These are phyloP conservation scores for Peromyscus aztecus DNA, from an alignment of 2,797 vertebrate species.

Conservation along the genomic window DNA sequence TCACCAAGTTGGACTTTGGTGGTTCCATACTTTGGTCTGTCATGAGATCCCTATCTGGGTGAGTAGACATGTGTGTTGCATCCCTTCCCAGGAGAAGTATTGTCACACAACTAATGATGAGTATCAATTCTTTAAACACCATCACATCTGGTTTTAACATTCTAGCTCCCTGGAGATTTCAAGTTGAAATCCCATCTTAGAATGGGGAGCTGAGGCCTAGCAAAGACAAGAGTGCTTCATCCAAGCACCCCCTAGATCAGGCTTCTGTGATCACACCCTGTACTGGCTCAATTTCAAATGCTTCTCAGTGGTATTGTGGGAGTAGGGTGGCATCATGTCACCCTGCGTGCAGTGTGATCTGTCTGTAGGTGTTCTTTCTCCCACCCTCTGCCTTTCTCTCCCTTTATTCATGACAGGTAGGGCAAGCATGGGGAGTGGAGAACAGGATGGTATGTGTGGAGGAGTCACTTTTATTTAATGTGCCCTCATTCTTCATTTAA, in stretches of 20 bases:
- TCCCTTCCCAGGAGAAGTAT: neutral
- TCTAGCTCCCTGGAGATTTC: neutral
- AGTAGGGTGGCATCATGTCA: neutral
- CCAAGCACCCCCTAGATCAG: neutral
- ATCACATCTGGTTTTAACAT: constrained; percentile 4
- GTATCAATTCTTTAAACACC: constrained; percentile 12
- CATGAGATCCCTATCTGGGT: neutral
- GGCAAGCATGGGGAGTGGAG: neutral
- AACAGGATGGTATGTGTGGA: neutral
- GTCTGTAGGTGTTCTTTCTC: neutral
- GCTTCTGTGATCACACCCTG: neutral
- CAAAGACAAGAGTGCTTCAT: neutral
- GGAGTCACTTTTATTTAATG: constrained; percentile 3
- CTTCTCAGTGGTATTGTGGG: neutral
- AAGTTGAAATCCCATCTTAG: neutral
- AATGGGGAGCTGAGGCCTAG: constrained; percentile 12
- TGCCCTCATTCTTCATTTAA: constrained; percentile 8
- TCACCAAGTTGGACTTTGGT: neutral
- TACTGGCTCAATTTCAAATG: neutral
- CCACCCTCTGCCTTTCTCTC: neutral
- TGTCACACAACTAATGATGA: neutral
- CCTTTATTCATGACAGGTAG: neutral
- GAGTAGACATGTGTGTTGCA: neutral
- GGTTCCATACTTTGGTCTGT: neutral
- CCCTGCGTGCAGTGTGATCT: neutral